A percentile compares a stretch with the other conserved stretches of the same genome.
phyloP scores from a whole-genome alignment of 92 coral and sea anemone species.

The Palythoa caribaeorum region DNA sequence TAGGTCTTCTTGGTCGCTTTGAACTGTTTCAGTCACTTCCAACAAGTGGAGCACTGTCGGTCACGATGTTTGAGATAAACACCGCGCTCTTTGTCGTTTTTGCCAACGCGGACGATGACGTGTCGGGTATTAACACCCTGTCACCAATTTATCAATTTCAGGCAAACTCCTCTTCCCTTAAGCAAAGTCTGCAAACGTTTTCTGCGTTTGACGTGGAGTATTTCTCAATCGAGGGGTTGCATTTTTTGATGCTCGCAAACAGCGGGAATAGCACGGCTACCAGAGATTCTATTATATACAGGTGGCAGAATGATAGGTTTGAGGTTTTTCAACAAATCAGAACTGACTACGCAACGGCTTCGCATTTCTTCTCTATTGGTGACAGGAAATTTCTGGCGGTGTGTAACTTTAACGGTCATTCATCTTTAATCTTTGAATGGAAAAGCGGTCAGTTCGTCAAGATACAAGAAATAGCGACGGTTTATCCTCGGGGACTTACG shows the following conservation, averaged over 20 bases:
- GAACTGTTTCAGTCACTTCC: slow-evolving; percentile 11
- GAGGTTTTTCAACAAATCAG: slow-evolving; percentile 2
- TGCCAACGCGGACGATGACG: slow-evolving; percentile 40
- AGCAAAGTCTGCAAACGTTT: slow-evolving; percentile 27
- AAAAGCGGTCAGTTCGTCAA: not conserved
- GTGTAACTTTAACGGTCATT: not conserved
- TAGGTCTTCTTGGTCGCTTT: slow-evolving; percentile 30
- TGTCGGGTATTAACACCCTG: not conserved
- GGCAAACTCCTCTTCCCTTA: not conserved
- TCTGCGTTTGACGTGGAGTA: slow-evolving; percentile 27
- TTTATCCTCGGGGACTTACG: slow-evolving; percentile 34
- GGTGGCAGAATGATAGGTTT: slow-evolving; percentile 27
- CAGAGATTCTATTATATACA: slow-evolving; percentile 23
- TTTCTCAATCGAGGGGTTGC: slow-evolving; percentile 3
- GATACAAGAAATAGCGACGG: slow-evolving; percentile 23
- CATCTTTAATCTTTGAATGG: slow-evolving; percentile 27
- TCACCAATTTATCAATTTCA: slow-evolving; percentile 28
- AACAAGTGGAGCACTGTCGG: slow-evolving; percentile 24
- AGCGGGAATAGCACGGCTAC: slow-evolving; percentile 21
- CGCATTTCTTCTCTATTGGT: slow-evolving; percentile 17
- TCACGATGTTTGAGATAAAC: slow-evolving; percentile 23
- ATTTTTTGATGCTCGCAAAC: slow-evolving; percentile 14
- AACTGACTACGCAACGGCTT: slow-evolving; percentile 21
- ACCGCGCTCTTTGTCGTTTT: not conserved
- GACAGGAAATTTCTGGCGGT: slow-evolving; percentile 30